phyloP scores from a whole-genome alignment of 2,888 invertebrate species.

The Hymenopus coronatus region DNA sequence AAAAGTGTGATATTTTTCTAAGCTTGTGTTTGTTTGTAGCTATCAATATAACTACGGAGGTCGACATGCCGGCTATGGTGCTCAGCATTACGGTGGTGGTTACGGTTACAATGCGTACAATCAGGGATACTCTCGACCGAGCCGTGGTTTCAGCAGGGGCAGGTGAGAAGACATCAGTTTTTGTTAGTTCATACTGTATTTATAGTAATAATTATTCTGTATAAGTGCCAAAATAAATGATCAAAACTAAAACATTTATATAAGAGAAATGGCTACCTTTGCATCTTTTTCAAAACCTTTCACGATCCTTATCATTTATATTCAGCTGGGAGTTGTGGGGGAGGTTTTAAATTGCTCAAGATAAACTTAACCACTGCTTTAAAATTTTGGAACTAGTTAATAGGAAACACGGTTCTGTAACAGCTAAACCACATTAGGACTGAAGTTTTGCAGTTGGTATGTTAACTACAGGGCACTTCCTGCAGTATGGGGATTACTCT shows the following conservation, averaged over 20 bases:
- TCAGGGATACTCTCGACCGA: slow-evolving; percentile 44
- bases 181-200: not conserved
- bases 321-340: not conserved
- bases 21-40: slow-evolving; percentile 24
- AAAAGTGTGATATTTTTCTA: too few species aligned
- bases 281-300: not conserved
- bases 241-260: not conserved
- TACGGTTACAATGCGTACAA: slow-evolving; percentile 51
- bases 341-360: too few species aligned
- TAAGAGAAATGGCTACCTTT: not conserved
- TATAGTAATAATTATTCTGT: not conserved
- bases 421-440: too few species aligned
- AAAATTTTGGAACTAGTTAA: too few species aligned
- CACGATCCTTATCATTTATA: not conserved
- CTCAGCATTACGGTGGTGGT: slow-evolving; percentile 32
- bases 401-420: too few species aligned
- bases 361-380: too few species aligned
- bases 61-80: slow-evolving; percentile 45
- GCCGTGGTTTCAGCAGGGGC: slow-evolving; percentile 51
- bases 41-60: slow-evolving; percentile 44
- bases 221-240: not conserved
- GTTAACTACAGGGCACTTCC: too few species aligned
- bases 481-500: too few species aligned
- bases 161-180: slow-evolving; percentile 40
- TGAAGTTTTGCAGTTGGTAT: too few species aligned